Evolutionary conservation across 2,113 vertebrate genomes (phyloP).

Genomic region (Scatophagus argus): DNA sequence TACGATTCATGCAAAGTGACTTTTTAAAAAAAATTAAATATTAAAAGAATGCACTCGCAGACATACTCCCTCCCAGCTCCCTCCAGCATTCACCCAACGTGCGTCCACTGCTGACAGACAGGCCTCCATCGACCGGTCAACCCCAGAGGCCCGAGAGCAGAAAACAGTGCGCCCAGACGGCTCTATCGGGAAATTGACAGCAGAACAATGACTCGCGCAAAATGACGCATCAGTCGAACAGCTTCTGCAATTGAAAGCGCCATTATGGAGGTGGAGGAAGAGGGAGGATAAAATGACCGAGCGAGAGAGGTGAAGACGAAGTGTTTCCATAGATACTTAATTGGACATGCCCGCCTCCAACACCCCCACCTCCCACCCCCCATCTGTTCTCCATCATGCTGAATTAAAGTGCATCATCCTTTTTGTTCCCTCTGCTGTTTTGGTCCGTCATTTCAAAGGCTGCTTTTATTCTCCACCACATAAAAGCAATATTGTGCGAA

Average conservation of each 20-base stretch:
- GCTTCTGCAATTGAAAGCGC: neutral
- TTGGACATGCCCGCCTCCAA: conserved; percentile 32
- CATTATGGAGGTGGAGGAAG: conserved; percentile 12
- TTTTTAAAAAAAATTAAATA: neutral
- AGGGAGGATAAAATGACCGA: conserved; percentile 2
- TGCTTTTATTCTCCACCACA: conserved; percentile 43
- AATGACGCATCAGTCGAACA: conserved; percentile 23
- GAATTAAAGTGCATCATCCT: conserved; percentile 60
- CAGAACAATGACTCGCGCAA: conserved; percentile 35
- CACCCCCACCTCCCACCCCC: too few relatives aligned
- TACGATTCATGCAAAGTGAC: neutral
- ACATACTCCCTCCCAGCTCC: neutral
- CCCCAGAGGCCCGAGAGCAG: conserved; percentile 16
- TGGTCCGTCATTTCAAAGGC: conserved; percentile 46
- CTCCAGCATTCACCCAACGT: neutral
- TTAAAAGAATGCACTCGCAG: neutral
- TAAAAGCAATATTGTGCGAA: conserved; percentile 54
- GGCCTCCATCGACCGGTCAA: conserved; percentile 44
- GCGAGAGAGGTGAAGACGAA: conserved; percentile 24
- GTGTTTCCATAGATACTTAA: conserved; percentile 68
- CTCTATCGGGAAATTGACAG: conserved; percentile 46
- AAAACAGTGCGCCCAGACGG: neutral
- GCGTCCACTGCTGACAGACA: conserved; percentile 45
- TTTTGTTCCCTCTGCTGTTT: conserved; percentile 26
- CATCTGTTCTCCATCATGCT: conserved; percentile 9